These are phyloP conservation scores for Epizoanthus stellaris DNA, from an alignment of 92 coral and sea anemone species.

Conservation along the genomic window DNA sequence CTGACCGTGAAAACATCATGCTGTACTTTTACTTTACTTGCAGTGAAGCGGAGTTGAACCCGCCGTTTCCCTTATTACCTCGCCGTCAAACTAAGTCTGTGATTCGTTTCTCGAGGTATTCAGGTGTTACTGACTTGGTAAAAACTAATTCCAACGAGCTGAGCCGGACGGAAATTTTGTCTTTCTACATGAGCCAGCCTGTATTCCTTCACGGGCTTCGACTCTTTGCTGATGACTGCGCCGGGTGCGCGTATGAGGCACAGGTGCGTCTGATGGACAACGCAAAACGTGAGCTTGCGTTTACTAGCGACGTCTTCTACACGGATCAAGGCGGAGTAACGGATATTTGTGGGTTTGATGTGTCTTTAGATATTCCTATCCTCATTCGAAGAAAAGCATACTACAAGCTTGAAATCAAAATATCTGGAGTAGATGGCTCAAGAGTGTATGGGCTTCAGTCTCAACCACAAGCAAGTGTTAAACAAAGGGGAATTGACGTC, in stretches of 20 bases:
- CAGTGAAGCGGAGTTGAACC: conserved; percentile 19
- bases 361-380: conserved; percentile 28
- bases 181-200: conserved; percentile 36
- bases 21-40: conserved; percentile 48
- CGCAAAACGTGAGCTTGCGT: conserved; percentile 25
- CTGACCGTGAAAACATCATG: conserved; percentile 54
- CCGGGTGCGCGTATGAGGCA: conserved; percentile 24
- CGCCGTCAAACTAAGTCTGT: conserved; percentile 39
- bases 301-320: conserved; percentile 15
- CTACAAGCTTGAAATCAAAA: conserved; percentile 28
- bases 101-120: conserved; percentile 31
- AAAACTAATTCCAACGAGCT: conserved; percentile 15
- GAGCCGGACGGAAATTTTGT: background rate
- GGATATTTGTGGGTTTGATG: conserved; percentile 35
- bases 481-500: conserved; percentile 55
- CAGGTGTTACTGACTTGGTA: background rate
- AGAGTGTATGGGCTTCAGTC: conserved; percentile 21
- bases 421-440: conserved; percentile 25
- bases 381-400: conserved; percentile 18
- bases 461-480: conserved; percentile 22
- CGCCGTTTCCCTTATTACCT: conserved; percentile 33
- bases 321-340: conserved; percentile 14
- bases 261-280: conserved; percentile 27
- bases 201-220: conserved; percentile 30
- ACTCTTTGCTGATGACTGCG: conserved; percentile 26